Evolutionary conservation across 2,888 invertebrate species (phyloP).

Genomic region (Agrochola circellaris): DNA sequence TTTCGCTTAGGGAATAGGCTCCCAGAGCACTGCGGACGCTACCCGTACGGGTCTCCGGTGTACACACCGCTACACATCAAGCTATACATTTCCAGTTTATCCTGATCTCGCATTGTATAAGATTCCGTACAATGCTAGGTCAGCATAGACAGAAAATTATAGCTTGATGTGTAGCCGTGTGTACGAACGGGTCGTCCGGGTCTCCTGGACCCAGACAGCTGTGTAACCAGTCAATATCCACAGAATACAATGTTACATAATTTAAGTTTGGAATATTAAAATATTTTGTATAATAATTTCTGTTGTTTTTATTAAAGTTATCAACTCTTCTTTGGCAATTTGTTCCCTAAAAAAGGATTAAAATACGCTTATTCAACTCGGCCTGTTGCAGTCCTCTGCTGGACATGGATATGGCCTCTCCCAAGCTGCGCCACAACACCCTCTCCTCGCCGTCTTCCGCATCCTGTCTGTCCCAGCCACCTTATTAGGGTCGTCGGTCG

Average conservation of each 20-base stretch:
- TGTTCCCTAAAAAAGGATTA: neutral
- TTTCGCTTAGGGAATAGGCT: too few species aligned
- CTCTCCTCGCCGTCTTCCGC: neutral
- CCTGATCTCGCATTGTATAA: too few species aligned
- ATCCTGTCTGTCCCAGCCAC: neutral
- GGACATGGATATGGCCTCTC: too few species aligned
- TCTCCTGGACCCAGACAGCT: too few species aligned
- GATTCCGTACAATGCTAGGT: too few species aligned
- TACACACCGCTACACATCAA: too few species aligned
- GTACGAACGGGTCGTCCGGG: too few species aligned
- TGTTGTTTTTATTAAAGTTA: neutral
- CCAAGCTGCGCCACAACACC: neutral
- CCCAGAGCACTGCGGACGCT: too few species aligned
- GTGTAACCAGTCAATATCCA: neutral
- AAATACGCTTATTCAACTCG: neutral
- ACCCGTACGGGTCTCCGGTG: too few species aligned
- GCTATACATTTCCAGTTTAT: too few species aligned
- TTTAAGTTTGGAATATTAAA: slow-evolving; percentile 44
- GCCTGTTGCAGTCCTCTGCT: neutral
- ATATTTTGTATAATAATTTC: slow-evolving; percentile 13
- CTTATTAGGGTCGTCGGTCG: neutral
- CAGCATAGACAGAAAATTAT: too few species aligned
- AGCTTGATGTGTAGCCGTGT: too few species aligned
- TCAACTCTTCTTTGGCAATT: neutral
- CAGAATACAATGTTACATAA: slow-evolving; percentile 28